Conservation (phyloP, 2,797 vertebrate genomes). For the Chrosomus eos region DNA sequence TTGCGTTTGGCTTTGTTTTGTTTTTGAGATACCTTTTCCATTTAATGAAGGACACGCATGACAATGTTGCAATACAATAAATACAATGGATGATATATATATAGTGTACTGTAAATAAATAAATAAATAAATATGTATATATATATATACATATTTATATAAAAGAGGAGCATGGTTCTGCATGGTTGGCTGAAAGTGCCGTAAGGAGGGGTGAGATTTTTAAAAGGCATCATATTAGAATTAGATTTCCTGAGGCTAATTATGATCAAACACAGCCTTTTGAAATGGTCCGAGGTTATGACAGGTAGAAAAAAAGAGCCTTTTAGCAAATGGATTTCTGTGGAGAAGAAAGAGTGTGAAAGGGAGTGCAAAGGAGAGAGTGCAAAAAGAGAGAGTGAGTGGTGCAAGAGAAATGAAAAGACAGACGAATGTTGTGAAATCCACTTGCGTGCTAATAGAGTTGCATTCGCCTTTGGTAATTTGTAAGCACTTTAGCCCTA, state of each 20-base stretch:
- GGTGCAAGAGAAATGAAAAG: constrained; percentile 74
- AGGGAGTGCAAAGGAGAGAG: constrained; percentile 56
- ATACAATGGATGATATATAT: constrained; percentile 85
- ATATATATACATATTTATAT: constrained; percentile 79
- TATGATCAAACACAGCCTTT: constrained; percentile 80
- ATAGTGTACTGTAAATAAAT: constrained; percentile 80
- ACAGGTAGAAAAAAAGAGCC: constrained; percentile 78
- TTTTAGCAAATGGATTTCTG: constrained; percentile 87
- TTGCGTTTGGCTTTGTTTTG: constrained; percentile 77
- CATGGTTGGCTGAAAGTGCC: constrained; percentile 72
- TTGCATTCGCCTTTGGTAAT: constrained; percentile 85
- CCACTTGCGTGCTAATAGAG: constrained; percentile 80
- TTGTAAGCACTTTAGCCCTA: constrained; percentile 82
- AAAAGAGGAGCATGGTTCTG: constrained; percentile 81
- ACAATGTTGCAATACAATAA: constrained; percentile 88
- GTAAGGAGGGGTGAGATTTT: constrained; percentile 80
- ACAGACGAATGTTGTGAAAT: constrained; percentile 81
- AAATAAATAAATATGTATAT: constrained; percentile 66
- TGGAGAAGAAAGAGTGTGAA: constrained; percentile 63
- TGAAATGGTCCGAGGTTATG: constrained; percentile 75
- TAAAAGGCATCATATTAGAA: constrained; percentile 82
- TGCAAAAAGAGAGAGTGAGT: constrained; percentile 67
- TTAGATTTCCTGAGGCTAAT: constrained; percentile 85
- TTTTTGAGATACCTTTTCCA: constrained; percentile 78
- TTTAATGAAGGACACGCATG: constrained; percentile 87